These are phyloP conservation scores for Drosophila littoralis DNA, from an alignment of 1,140 invertebrate species.

Conservation along the genomic window DNA sequence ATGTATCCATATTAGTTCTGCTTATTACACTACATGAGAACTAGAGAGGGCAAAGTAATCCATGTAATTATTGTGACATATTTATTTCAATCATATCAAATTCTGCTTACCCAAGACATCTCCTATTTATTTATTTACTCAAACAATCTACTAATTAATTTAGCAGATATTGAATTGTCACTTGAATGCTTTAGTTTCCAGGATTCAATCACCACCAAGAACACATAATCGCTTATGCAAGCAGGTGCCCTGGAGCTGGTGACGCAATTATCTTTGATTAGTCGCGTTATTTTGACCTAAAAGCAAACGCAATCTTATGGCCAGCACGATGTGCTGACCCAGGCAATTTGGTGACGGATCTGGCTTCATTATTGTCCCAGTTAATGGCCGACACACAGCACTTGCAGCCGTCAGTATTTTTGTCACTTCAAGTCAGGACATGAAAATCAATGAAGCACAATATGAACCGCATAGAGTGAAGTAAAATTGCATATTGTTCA, in stretches of 20 bases:
- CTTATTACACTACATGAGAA: no score
- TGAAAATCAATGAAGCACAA: slow-evolving; percentile 50
- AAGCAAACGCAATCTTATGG: slow-evolving; percentile 62
- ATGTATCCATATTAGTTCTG: no score
- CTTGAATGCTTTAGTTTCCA: not conserved
- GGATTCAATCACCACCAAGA: not conserved
- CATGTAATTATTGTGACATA: no score
- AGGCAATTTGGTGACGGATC: slow-evolving; percentile 12
- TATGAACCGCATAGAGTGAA: slow-evolving; percentile 2
- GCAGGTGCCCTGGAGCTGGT: not conserved
- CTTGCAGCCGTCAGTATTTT: slow-evolving; percentile 31
- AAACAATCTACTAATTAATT: not conserved
- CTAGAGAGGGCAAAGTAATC: no score
- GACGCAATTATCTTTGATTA: not conserved
- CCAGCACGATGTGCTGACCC: slow-evolving; percentile 27
- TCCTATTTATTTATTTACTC: not conserved
- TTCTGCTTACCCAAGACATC: no score
- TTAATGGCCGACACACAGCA: slow-evolving; percentile 42
- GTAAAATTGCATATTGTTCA: slow-evolving; percentile 18
- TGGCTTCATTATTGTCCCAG: slow-evolving; percentile 52
- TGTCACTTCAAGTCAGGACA: slow-evolving; percentile 45
- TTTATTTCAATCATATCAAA: no score
- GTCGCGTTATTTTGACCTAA: slow-evolving; percentile 31
- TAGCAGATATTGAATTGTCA: not conserved
- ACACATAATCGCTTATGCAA: not conserved